phyloP scores from a whole-genome alignment of 2,888 invertebrate genomes.

The Oegoconia quadripuncta region DNA sequence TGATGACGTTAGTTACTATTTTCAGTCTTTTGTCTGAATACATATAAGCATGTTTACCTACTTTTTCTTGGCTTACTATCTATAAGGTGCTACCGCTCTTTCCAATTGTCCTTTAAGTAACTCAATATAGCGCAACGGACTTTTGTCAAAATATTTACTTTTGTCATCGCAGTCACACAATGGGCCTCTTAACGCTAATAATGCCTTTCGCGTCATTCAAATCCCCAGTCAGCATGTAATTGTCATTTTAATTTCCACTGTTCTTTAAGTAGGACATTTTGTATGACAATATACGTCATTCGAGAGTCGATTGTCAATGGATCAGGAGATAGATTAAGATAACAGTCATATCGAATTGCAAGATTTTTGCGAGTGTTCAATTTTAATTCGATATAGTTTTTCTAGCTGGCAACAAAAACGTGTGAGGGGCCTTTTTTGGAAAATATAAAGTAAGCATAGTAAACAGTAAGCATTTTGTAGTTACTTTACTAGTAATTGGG shows the following conservation, averaged over 20 bases:
- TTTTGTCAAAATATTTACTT: conserved; percentile 78
- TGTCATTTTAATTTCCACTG: conserved; percentile 66
- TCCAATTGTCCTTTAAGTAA: conserved; percentile 63
- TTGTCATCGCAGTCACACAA: conserved; percentile 52
- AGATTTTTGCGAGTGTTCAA: conserved; percentile 27
- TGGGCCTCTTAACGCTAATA: conserved; percentile 62
- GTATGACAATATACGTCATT: conserved; percentile 46
- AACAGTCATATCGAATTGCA: conserved; percentile 58
- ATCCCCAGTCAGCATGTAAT: conserved; percentile 46
- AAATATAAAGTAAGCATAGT: too few relatives aligned
- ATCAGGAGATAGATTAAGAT: conserved; percentile 55
- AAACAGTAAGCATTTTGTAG: too few relatives aligned
- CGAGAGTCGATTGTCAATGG: conserved; percentile 42
- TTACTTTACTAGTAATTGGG: too few relatives aligned
- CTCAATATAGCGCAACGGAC: conserved; percentile 68
- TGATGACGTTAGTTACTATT: not conserved
- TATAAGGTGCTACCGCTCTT: conserved; percentile 40
- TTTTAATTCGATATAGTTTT: conserved; percentile 33
- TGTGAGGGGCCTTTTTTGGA: conserved; percentile 1
- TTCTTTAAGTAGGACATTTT: conserved; percentile 39
- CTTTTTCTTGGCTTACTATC: conserved; percentile 47
- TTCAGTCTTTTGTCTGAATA: not conserved
- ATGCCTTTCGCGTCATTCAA: conserved; percentile 56
- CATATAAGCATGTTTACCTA: too few relatives aligned
- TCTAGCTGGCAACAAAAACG: conserved; percentile 26